These are phyloP conservation scores for Ormia ochracea DNA, from an alignment of 2,888 invertebrate species.

Conservation along the genomic window DNA sequence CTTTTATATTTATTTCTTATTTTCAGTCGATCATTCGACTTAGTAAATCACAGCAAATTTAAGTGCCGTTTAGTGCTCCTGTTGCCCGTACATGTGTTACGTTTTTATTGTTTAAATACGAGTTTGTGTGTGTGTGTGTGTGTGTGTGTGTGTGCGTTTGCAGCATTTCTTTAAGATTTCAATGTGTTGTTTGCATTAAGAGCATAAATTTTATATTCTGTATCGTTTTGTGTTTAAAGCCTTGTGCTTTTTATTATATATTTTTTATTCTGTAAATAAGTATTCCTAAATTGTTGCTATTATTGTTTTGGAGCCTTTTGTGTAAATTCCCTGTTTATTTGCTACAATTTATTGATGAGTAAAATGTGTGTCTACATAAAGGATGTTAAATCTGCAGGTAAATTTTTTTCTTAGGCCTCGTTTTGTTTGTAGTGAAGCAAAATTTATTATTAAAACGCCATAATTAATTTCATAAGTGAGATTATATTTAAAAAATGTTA, in stretches of 20 bases:
- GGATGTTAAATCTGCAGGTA: background rate
- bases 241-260: background rate
- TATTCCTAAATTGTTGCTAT: conserved; percentile 14
- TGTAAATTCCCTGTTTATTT: conserved; percentile 38
- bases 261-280: no score
- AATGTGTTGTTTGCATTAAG: conserved; percentile 17
- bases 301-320: conserved; percentile 2
- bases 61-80: conserved; percentile 51
- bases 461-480: no score
- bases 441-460: no score
- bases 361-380: background rate
- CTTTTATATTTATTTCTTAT: conserved; percentile 21
- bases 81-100: background rate
- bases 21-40: conserved; percentile 19
- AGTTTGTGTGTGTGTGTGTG: background rate
- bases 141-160: background rate
- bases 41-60: conserved; percentile 51
- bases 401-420: background rate
- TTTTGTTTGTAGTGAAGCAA: background rate
- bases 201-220: conserved; percentile 30
- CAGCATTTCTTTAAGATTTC: background rate
- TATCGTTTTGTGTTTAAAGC: conserved; percentile 9
- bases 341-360: conserved; percentile 44
- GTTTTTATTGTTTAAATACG: background rate
- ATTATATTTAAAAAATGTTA: no score